Percentiles rank a stretch among this genome's conserved stretches.
phyloP scores from a whole-genome alignment of 2,888 invertebrate species.

The Vesta saturnalis region DNA sequence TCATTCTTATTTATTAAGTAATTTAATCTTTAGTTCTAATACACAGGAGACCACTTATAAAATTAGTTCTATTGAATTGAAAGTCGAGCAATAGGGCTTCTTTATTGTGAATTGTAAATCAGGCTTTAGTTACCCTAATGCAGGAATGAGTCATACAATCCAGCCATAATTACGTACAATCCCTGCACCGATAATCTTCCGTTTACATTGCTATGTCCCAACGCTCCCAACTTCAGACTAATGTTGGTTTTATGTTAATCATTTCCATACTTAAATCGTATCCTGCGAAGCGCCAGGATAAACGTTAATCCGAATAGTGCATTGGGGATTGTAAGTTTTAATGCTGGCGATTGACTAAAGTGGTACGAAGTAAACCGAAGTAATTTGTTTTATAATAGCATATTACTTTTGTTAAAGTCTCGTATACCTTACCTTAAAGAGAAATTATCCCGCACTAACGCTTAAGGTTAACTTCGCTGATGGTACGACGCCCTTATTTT shows the following conservation, averaged over 20 bases:
- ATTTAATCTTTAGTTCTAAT: constrained; percentile 35
- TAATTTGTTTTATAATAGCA: constrained; percentile 25
- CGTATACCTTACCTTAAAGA: no score
- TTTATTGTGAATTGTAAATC: constrained; percentile 47
- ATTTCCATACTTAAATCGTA: constrained; percentile 49
- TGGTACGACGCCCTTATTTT: constrained; percentile 14
- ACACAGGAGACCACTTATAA: constrained; percentile 33
- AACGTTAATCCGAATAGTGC: constrained; percentile 51
- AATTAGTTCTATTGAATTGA: constrained; percentile 40
- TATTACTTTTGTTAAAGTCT: background rate
- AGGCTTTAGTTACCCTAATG: constrained; percentile 44
- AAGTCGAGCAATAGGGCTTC: constrained; percentile 22
- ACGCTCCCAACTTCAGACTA: constrained; percentile 50
- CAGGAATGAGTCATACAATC: constrained; percentile 47
- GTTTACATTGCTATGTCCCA: constrained; percentile 48
- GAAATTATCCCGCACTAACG: no score
- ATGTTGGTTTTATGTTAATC: constrained; percentile 58
- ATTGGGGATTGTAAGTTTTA: constrained; percentile 48
- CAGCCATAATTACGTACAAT: constrained; percentile 51
- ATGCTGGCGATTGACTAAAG: constrained; percentile 36
- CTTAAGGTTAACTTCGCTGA: background rate
- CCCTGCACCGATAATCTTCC: constrained; percentile 52
- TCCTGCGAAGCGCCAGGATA: constrained; percentile 49
- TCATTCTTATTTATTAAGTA: constrained; percentile 36
- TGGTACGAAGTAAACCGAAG: constrained; percentile 21